Percentiles rank a stretch among this genome's conserved stretches.
Conservation (phyloP, 2,113 vertebrate species). For the Oreocharis arfaki region DNA sequence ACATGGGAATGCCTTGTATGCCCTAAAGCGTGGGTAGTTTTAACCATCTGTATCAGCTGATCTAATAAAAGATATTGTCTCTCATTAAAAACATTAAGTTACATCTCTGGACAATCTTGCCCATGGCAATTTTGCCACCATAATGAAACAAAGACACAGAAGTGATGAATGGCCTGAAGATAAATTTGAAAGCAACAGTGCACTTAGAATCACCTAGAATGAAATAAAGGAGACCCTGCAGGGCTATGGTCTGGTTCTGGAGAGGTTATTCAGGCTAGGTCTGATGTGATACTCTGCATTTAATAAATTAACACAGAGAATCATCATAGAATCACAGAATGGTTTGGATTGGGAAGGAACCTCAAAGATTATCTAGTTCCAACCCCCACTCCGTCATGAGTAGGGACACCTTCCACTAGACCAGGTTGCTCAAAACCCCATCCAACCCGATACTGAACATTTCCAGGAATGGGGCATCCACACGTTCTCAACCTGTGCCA, state of each 20-base stretch:
- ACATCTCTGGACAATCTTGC: neutral
- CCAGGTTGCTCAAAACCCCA: neutral
- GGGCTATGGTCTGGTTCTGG: neutral
- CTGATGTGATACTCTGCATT: neutral
- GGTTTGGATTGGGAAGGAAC: neutral
- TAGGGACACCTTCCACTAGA: neutral
- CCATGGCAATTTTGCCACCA: neutral
- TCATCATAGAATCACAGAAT: neutral
- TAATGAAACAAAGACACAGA: neutral
- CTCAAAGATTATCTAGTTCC: neutral
- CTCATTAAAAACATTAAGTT: neutral
- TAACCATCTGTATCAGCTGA: neutral
- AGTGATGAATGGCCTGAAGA: neutral
- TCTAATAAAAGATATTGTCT: neutral
- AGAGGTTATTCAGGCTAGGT: neutral
- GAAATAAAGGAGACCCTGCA: neutral
- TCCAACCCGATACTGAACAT: neutral
- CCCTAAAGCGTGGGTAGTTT: neutral
- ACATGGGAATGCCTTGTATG: neutral
- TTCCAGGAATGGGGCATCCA: neutral
- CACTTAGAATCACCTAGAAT: neutral
- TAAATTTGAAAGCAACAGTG: neutral
- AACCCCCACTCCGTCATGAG: accelerated
- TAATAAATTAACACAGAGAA: neutral
- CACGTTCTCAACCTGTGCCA: neutral